Evolutionary conservation across 2,888 invertebrate genomes (phyloP).

Genomic region (Pinctada fucata): DNA sequence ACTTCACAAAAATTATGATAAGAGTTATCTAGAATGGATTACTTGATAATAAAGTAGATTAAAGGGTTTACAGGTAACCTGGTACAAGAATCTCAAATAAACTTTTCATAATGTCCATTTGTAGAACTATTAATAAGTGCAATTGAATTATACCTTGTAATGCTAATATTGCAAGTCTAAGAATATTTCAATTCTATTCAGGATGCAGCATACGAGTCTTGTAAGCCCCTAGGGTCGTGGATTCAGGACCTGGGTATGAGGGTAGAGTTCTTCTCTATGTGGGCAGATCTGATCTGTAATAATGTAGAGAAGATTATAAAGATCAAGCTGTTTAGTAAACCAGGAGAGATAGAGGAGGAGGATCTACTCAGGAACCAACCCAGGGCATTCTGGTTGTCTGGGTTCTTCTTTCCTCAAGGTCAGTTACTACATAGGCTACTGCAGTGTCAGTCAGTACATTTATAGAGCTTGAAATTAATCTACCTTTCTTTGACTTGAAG

Average conservation of each 20-base stretch:
- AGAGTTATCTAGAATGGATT: too few species aligned
- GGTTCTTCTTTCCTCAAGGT: conserved; percentile 77
- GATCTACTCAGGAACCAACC: conserved; percentile 59
- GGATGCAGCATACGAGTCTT: conserved; percentile 74
- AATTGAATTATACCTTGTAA: too few species aligned
- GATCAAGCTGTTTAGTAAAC: conserved; percentile 37
- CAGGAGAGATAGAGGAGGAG: conserved; percentile 45
- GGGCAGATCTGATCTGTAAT: conserved; percentile 69
- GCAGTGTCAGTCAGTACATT: neutral
- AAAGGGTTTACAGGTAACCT: too few species aligned
- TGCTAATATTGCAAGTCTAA: too few species aligned
- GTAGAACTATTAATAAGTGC: too few species aligned
- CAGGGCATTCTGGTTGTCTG: conserved; percentile 74
- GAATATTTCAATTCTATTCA: conserved; percentile 34
- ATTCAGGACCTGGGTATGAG: conserved; percentile 69
- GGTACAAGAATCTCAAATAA: too few species aligned
- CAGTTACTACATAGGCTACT: neutral
- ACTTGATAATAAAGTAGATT: too few species aligned
- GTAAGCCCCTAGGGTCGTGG: conserved; percentile 74
- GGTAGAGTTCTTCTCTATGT: conserved; percentile 73
- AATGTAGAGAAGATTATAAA: conserved; percentile 66
- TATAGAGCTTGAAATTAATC: neutral
- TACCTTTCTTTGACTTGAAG: too few species aligned
- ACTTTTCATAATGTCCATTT: too few species aligned
- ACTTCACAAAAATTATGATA: too few species aligned